Percentiles rank a stretch among this genome's conserved stretches.
These are phyloP conservation scores for Cotesia congregata DNA, from an alignment of 2,888 invertebrate species.

Conservation along the genomic window DNA sequence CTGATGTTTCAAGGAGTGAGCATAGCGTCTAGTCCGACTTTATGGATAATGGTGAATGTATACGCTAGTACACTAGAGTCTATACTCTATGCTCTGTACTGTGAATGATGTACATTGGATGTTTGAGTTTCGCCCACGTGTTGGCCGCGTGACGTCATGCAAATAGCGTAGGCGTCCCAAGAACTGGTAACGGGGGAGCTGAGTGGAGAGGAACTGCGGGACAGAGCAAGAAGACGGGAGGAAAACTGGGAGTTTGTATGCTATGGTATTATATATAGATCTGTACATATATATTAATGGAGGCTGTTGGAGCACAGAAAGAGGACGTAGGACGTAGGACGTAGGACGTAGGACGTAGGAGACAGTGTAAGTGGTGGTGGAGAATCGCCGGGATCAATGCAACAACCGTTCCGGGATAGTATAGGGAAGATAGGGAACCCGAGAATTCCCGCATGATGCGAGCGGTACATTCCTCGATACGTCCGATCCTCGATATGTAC, in stretches of 20 bases:
- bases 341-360: conserved; percentile 10
- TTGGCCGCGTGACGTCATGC: conserved; percentile 67
- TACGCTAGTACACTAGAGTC: too few species aligned
- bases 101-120: conserved; percentile 49
- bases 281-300: too few species aligned
- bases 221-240: conserved; percentile 18
- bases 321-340: conserved; percentile 5
- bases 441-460: conserved; percentile 64
- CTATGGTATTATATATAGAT: too few species aligned
- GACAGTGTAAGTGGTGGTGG: conserved; percentile 27
- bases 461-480: conserved; percentile 51
- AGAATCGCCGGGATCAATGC: conserved; percentile 61
- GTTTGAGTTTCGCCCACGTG: conserved; percentile 68
- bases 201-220: conserved; percentile 4
- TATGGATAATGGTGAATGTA: too few species aligned
- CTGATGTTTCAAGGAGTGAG: conserved; percentile 27
- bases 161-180: conserved; percentile 71
- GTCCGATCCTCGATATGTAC: conserved; percentile 24
- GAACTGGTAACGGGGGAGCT: conserved; percentile 10
- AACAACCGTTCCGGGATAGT: conserved; percentile 57
- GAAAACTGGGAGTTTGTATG: conserved; percentile 16
- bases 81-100: background rate
- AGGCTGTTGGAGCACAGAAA: too few species aligned
- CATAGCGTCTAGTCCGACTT: too few species aligned
- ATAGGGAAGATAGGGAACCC: conserved; percentile 48